Evolutionary conservation across 1,140 invertebrate species (phyloP), one percentile per base, ranked within the genome.

Genomic region (Archegozetes longisetosus): DNA sequence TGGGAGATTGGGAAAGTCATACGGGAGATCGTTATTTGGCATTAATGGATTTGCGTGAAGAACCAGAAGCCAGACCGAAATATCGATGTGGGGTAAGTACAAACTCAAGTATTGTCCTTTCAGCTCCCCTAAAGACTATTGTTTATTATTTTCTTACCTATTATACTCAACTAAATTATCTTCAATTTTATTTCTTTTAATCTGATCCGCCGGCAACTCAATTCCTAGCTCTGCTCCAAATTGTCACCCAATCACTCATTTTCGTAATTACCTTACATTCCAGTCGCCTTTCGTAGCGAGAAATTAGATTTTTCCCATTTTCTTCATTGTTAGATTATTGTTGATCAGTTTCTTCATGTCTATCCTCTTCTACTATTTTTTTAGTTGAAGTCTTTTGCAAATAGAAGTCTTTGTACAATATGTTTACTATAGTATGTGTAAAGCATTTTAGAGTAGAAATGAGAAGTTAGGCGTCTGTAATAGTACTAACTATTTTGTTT

Each of bases 41-140:
- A 2, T 73, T 84, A 53, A 71, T 79, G 61, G 81, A 83, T 65
- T 76, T 75, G 2, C 67, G 75, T 65, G 69, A 67, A 46, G 65
- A 65, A n/a, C 64, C 66, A 69, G 74, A 64, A 53, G 67, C 69
- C 51, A 71, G 75, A 61, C 78, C 81, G 2, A 75, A 76, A 66
- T 84, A 83, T 69, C 73, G 82, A 65, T 84, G 82, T 67, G 82
- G 80, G 27, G 81, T 84, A 73, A 75, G 79, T 79, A 47, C 13
- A 25, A 28, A 51, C 24, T 12, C 12, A 12, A 51, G 12, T 13
- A 22, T 22, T 51, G 50, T 20, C n/a, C 13, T 25, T 20, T 22
- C 12, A 51, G 20, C n/a, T 14, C 1, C 12, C 12, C 24, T 22
- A 9, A 51, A 50, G 40, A 17, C 32, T 40, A 40, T 40, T 40